These are phyloP conservation scores for Chiroxiphia lanceolata DNA, from an alignment of 2,797 vertebrate species.

Conservation along the genomic window DNA sequence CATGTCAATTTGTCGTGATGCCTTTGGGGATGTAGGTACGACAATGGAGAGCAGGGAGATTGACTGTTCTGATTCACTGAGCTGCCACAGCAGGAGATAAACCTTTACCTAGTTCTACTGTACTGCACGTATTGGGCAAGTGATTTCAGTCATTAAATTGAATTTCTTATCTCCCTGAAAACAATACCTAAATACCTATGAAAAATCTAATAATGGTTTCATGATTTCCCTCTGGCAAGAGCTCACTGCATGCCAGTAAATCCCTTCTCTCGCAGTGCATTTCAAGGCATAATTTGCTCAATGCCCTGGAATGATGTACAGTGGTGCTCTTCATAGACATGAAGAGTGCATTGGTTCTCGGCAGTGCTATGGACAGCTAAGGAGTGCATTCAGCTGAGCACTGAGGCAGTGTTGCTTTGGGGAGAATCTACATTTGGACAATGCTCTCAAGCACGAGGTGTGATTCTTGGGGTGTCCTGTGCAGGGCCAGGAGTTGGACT, in stretches of 20 bases:
- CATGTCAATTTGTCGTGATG: not conserved
- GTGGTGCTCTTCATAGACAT: not conserved
- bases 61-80: not conserved
- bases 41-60: not conserved
- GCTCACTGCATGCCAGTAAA: not conserved
- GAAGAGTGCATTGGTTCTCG: not conserved
- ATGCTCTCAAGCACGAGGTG: not conserved
- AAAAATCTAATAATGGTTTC: conserved; percentile 9
- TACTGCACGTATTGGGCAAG: not conserved
- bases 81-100: not conserved
- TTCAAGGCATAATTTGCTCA: not conserved
- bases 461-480: not conserved
- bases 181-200: not conserved
- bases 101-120: not conserved
- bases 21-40: not conserved
- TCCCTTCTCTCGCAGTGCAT: not conserved
- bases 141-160: not conserved
- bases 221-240: not conserved
- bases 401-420: not conserved
- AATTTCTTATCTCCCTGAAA: not conserved
- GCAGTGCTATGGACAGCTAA: not conserved
- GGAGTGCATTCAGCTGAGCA: not conserved
- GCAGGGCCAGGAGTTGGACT: not conserved
- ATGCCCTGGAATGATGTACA: not conserved
- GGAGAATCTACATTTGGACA: not conserved